These are phyloP conservation scores for Lagocephalus sceleratus DNA, from an alignment of 2,797 vertebrate species.

Conservation along the genomic window DNA sequence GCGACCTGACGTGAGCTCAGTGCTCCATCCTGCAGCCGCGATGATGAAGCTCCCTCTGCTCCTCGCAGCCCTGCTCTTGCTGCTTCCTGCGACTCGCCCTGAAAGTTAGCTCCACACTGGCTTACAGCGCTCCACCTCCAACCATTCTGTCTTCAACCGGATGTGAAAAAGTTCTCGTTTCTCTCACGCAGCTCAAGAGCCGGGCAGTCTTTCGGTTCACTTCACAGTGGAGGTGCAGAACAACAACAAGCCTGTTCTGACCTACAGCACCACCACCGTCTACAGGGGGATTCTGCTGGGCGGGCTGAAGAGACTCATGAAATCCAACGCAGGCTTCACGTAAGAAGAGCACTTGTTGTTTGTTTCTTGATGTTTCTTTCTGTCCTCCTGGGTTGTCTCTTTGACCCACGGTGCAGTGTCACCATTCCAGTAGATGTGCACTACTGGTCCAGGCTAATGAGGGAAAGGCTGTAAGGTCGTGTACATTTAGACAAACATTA, in stretches of 20 bases:
- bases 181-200: neutral
- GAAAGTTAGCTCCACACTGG: constrained; percentile 12
- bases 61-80: constrained; percentile 27
- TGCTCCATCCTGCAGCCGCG: neutral
- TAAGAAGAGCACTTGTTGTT: constrained; percentile 18
- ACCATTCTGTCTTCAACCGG: neutral
- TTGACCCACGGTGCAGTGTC: neutral
- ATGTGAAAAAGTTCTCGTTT: neutral
- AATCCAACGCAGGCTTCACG: constrained; percentile 36
- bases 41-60: constrained; percentile 22
- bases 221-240: constrained; percentile 43
- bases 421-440: no score
- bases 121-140: neutral
- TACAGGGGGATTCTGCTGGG: constrained; percentile 52
- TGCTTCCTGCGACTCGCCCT: constrained; percentile 33
- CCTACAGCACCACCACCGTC: constrained; percentile 21
- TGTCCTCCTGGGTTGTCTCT: neutral
- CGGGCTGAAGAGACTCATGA: constrained; percentile 40
- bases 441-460: no score
- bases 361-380: neutral
- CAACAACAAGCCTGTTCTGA: neutral
- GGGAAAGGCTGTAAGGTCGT: no score
- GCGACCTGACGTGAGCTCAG: neutral
- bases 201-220: neutral
- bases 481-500: no score